Conservation (phyloP, 2,888 invertebrate genomes). For the Mesopsocus fuscifrons region DNA sequence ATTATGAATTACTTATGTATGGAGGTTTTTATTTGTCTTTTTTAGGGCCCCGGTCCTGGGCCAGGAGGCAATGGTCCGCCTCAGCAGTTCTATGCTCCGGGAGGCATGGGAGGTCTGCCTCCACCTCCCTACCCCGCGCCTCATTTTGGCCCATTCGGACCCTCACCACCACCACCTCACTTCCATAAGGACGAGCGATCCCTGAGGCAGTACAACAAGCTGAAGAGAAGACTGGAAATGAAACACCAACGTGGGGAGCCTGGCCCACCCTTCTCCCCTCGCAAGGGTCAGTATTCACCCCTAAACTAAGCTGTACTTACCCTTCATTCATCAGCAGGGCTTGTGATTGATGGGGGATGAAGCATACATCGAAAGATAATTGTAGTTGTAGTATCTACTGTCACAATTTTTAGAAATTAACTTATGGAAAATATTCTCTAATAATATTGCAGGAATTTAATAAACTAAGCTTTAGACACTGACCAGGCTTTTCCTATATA, state of each 20-base stretch:
- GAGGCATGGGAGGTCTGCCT: slow-evolving; percentile 32
- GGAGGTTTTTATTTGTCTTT: too few species aligned
- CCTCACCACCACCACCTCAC: slow-evolving; percentile 28
- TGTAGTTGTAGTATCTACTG: too few species aligned
- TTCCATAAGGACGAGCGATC: slow-evolving; percentile 63
- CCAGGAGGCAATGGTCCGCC: slow-evolving; percentile 50
- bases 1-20: too few species aligned
- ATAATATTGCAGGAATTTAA: too few species aligned
- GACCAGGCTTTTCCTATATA: too few species aligned
- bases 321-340: too few species aligned
- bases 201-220: slow-evolving; percentile 55
- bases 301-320: too few species aligned
- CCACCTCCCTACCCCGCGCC: slow-evolving; percentile 19
- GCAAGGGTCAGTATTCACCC: slow-evolving; percentile 33
- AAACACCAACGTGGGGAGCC: slow-evolving; percentile 32
- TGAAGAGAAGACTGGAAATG: slow-evolving; percentile 54
- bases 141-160: slow-evolving; percentile 19
- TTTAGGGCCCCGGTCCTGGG: slow-evolving; percentile 37
- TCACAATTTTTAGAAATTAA: too few species aligned
- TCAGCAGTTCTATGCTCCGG: slow-evolving; percentile 39
- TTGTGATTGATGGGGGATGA: too few species aligned
- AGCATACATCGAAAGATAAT: too few species aligned
- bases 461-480: too few species aligned
- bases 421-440: too few species aligned
- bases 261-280: slow-evolving; percentile 43